A percentile compares a stretch with the other conserved stretches of the same genome.
These are phyloP conservation scores for Urophycis tenuis DNA, from an alignment of 2,797 vertebrate species.

Conservation along the genomic window DNA sequence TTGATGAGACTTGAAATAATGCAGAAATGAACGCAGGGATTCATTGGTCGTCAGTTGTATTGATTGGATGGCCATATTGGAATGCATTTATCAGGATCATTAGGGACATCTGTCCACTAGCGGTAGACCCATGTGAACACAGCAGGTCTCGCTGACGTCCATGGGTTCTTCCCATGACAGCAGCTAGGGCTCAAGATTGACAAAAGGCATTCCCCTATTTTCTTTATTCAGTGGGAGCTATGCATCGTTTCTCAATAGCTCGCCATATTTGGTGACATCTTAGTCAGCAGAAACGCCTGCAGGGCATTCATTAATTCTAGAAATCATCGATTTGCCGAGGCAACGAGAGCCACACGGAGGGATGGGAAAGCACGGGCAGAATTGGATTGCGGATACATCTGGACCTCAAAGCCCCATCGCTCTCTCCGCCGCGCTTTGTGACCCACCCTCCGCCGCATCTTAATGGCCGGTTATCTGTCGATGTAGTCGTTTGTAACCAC, in stretches of 20 bases:
- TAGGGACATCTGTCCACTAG: slow-evolving; percentile 30
- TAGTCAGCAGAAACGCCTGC: slow-evolving; percentile 63
- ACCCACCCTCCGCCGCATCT: no score
- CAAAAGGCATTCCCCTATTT: slow-evolving; percentile 57
- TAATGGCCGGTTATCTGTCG: background rate
- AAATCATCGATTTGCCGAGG: background rate
- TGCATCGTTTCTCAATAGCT: slow-evolving; percentile 59
- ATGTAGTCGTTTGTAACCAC: background rate
- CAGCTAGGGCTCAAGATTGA: slow-evolving; percentile 59
- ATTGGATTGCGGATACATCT: background rate
- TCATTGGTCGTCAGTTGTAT: slow-evolving; percentile 29
- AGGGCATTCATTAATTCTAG: background rate
- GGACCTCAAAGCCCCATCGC: background rate
- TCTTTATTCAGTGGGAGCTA: slow-evolving; percentile 53
- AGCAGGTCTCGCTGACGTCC: slow-evolving; percentile 27
- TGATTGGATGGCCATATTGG: slow-evolving; percentile 39
- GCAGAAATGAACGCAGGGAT: slow-evolving; percentile 19
- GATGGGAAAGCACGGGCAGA: background rate
- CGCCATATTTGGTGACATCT: slow-evolving; percentile 58
- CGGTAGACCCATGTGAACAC: slow-evolving; percentile 17
- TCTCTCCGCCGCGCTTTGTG: background rate
- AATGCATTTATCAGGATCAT: slow-evolving; percentile 36
- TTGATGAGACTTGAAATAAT: slow-evolving; percentile 8
- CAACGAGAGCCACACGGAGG: background rate
- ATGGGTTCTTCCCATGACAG: slow-evolving; percentile 52